phyloP scores from a whole-genome alignment of 2,888 invertebrate species.

The Periphyllus acericola region DNA sequence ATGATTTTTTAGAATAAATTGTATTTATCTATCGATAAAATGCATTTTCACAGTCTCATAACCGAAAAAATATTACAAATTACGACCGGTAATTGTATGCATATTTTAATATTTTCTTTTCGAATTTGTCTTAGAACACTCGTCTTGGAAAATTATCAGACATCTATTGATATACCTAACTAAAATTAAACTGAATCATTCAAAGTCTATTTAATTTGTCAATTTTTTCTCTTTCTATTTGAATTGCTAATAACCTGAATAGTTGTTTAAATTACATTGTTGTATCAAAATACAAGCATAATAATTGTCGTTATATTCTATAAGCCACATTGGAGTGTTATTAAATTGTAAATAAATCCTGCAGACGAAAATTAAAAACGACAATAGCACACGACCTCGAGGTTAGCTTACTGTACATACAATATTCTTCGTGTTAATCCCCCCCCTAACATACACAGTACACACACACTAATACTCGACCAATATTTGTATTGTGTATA shows the following conservation, averaged over 20 bases:
- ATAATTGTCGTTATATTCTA: constrained; percentile 20
- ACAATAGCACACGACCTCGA: constrained; percentile 33
- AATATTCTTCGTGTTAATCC: constrained; percentile 7
- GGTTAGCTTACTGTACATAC: neutral
- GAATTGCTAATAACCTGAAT: constrained; percentile 37
- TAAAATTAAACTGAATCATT: neutral
- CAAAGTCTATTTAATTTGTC: neutral
- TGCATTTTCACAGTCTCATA: too few species aligned
- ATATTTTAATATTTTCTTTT: too few species aligned
- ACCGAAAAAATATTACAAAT: too few species aligned
- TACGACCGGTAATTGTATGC: too few species aligned
- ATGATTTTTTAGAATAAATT: too few species aligned
- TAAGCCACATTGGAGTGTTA: constrained; percentile 20
- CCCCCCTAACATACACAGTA: neutral
- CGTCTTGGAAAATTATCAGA: neutral
- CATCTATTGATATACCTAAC: neutral
- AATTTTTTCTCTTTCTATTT: constrained; percentile 9
- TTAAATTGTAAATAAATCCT: constrained; percentile 36
- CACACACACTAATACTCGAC: neutral
- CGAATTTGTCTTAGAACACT: too few species aligned
- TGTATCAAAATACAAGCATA: neutral
- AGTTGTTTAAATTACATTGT: constrained; percentile 28
- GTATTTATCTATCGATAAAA: too few species aligned
- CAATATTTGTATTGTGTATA: neutral
- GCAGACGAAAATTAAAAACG: constrained; percentile 31